These are phyloP conservation scores for Plutomurus gul DNA, from an alignment of 1,140 invertebrate species.

Conservation along the genomic window DNA sequence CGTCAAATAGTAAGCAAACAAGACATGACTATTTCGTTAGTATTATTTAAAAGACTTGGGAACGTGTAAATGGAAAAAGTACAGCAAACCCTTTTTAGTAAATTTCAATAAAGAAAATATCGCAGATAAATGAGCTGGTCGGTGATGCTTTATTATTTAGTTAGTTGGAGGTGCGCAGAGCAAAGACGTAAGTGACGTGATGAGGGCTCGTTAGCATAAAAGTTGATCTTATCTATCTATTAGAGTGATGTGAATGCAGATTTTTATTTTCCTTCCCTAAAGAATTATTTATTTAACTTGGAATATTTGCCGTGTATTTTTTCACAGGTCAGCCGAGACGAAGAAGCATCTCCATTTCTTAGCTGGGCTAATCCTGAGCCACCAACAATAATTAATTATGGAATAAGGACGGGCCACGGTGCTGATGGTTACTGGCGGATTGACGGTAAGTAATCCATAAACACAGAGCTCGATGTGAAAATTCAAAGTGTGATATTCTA, in stretches of 20 bases:
- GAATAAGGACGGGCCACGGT: constrained; percentile 83
- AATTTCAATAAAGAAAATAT: not conserved
- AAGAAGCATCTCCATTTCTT: constrained; percentile 71
- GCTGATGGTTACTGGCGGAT: constrained; percentile 79
- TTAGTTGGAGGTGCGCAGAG: too few species aligned
- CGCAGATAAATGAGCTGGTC: not conserved
- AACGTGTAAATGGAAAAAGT: not conserved
- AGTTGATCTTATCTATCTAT: not conserved
- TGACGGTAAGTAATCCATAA: constrained; percentile 65
- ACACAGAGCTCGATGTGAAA: not conserved
- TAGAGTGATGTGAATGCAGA: not conserved
- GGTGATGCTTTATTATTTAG: too few species aligned
- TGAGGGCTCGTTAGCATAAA: not conserved
- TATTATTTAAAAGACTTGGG: too few species aligned
- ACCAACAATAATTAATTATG: constrained; percentile 71
- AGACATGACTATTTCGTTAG: too few species aligned
- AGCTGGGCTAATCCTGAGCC: constrained; percentile 71
- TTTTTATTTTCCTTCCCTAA: too few species aligned
- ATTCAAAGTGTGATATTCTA: too few species aligned
- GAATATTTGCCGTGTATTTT: not conserved
- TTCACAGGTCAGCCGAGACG: constrained; percentile 70
- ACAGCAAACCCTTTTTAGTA: not conserved
- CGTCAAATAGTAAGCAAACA: not conserved
- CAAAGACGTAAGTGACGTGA: not conserved
- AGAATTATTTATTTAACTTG: too few species aligned